phyloP scores from a whole-genome alignment of 2,113 vertebrate genomes.

The Oophaga pumilio region DNA sequence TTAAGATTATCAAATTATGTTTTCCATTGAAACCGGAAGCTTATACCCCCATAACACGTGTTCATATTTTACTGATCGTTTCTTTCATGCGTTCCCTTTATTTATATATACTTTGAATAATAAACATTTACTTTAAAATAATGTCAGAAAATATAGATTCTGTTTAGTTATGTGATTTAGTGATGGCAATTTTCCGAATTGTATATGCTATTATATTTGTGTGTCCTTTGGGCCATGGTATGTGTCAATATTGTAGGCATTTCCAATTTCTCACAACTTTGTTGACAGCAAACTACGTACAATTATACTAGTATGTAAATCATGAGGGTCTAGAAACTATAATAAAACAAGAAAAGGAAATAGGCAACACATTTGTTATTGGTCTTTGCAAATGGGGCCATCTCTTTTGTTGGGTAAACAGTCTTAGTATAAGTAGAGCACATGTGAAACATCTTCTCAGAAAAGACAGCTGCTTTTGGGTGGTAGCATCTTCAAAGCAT shows the following conservation, averaged over 20 bases:
- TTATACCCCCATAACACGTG: background rate
- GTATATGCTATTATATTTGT: background rate
- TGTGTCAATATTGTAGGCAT: background rate
- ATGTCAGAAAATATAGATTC: background rate
- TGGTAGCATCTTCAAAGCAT: constrained; percentile 74
- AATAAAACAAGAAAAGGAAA: constrained; percentile 57
- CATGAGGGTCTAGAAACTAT: background rate
- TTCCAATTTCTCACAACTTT: background rate
- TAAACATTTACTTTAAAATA: background rate
- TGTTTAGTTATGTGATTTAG: background rate
- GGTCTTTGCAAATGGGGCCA: constrained; percentile 65
- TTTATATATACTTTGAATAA: background rate
- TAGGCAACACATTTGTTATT: constrained; percentile 62
- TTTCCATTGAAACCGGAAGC: background rate
- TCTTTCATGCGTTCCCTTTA: background rate
- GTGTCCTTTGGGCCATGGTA: background rate
- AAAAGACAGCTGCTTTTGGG: constrained; percentile 76
- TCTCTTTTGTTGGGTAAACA: constrained; percentile 63
- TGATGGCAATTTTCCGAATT: background rate
- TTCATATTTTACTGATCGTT: background rate
- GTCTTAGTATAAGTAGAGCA: constrained; percentile 71
- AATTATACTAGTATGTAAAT: background rate
- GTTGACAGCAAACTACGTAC: constrained; percentile 15
- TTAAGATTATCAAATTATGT: background rate
- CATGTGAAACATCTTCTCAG: constrained; percentile 71